Evolutionary conservation across 2,888 invertebrate genomes (phyloP), one percentile per base, ranked within the genome.

Genomic region (Galerucella pusilla): DNA sequence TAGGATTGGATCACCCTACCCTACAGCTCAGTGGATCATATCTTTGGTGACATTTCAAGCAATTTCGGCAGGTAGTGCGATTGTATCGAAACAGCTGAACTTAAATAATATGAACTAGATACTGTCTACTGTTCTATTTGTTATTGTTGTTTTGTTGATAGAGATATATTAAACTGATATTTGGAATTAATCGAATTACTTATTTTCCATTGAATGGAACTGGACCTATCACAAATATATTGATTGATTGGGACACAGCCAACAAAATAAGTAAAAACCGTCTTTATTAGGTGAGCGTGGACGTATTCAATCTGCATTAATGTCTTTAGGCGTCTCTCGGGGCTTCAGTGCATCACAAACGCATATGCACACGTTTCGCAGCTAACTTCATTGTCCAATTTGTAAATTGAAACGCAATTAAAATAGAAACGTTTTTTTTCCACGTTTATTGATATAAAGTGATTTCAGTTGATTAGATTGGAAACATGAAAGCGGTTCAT

Each of bases 341-440:
- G 74, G 77, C 75, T 67, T 49, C 70, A 67, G 68, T 74, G 74
- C 77, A 73, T 70, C 74, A 74, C 75, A 77, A 71, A 73, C 75
- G 70, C 74, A 77, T 74, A 78, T 84, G 77, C 75, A 76, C 85
- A 85, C 86, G 86, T 85, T 84, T 80, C 80, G 80, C 77, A 78
- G 78, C 74, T 82, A 84, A 85, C 85, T 85, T 84, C 84, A 85
- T 85, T 85, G 85, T 83, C 83, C 85, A 84, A 85, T 85, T 83
- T 85, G 84, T 81, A 85, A 85, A 86, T 85, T 86, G 85, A 82
- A 82, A 79, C 77, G 83, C 83, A 85, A 85, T 86, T 86, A 85
- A 85, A 85, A 84, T 80, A 79, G 81, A 81, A 78, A 74, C 75
- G 64, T 70, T 67, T 78, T 67, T 77, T 78, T 78, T 66, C 68